A percentile compares a stretch with the other conserved stretches of the same genome.
phyloP scores from a whole-genome alignment of 2,113 vertebrate genomes.

The Cebus imitator region DNA sequence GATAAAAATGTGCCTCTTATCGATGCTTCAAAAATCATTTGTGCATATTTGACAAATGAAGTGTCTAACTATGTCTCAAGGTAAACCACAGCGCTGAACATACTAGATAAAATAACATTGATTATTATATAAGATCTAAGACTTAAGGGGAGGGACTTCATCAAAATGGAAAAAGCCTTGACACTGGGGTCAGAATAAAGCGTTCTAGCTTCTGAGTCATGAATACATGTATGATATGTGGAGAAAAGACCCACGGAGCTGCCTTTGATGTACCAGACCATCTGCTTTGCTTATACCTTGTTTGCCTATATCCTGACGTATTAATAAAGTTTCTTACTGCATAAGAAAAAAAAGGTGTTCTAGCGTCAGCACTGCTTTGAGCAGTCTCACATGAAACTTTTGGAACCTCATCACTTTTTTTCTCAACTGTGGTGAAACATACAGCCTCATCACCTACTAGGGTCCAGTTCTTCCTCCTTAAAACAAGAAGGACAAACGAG shows the following conservation, averaged over 20 bases:
- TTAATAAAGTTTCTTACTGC: not conserved
- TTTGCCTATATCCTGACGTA: not conserved
- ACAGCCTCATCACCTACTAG: not conserved
- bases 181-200: not conserved
- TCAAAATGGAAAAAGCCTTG: not conserved
- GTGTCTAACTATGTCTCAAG: not conserved
- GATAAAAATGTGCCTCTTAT: not conserved
- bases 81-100: not conserved
- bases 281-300: not conserved
- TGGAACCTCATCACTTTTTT: not conserved
- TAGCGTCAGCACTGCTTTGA: not conserved
- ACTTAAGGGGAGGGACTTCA: not conserved
- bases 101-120: not conserved
- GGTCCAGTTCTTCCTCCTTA: not conserved
- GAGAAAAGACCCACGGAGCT: not conserved
- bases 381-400: not conserved
- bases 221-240: not conserved
- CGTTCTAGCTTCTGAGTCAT: not conserved
- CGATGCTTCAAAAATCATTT: not conserved
- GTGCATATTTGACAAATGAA: not conserved
- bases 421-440: not conserved
- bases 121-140: not conserved
- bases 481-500: not conserved
- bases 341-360: not conserved
- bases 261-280: not conserved